phyloP scores from a whole-genome alignment of 2,797 vertebrate species.

The Coreius guichenoti region DNA sequence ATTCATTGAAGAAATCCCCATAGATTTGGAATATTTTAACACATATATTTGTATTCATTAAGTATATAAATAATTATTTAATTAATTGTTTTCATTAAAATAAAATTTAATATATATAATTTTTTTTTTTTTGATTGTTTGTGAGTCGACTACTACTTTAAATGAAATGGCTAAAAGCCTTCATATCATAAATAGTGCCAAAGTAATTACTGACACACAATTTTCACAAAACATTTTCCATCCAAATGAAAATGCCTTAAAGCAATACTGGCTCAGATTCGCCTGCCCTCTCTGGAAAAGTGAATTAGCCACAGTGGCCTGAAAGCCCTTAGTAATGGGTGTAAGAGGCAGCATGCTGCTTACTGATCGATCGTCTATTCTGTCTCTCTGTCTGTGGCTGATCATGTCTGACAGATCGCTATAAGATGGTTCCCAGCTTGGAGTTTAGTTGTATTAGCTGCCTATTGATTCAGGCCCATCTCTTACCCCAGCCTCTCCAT shows the following conservation, averaged over 20 bases:
- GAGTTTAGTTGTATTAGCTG: conserved; percentile 54
- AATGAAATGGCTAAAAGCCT: conserved; percentile 25
- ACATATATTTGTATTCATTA: too few relatives aligned
- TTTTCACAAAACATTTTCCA: conserved; percentile 26
- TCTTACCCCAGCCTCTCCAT: conserved; percentile 58
- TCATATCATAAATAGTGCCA: background rate
- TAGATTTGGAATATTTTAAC: too few relatives aligned
- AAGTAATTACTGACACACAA: conserved; percentile 18
- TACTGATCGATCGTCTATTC: conserved; percentile 52
- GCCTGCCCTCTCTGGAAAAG: conserved; percentile 29
- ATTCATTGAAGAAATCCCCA: too few relatives aligned
- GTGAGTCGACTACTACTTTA: background rate
- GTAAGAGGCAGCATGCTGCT: conserved; percentile 41
- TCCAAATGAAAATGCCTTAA: conserved; percentile 28
- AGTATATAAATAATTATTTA: too few relatives aligned
- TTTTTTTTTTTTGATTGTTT: too few relatives aligned
- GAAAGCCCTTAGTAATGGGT: conserved; percentile 34
- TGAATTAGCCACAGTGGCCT: conserved; percentile 41
- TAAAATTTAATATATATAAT: too few relatives aligned
- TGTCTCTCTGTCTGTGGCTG: conserved; percentile 51
- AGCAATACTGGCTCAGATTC: conserved; percentile 20
- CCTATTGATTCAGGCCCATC: conserved; percentile 69
- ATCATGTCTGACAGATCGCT: conserved; percentile 60
- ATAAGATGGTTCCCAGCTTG: conserved; percentile 59
- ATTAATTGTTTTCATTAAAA: too few relatives aligned